These are phyloP conservation scores for Erannis defoliaria DNA, from an alignment of 2,888 invertebrate species.

Conservation along the genomic window DNA sequence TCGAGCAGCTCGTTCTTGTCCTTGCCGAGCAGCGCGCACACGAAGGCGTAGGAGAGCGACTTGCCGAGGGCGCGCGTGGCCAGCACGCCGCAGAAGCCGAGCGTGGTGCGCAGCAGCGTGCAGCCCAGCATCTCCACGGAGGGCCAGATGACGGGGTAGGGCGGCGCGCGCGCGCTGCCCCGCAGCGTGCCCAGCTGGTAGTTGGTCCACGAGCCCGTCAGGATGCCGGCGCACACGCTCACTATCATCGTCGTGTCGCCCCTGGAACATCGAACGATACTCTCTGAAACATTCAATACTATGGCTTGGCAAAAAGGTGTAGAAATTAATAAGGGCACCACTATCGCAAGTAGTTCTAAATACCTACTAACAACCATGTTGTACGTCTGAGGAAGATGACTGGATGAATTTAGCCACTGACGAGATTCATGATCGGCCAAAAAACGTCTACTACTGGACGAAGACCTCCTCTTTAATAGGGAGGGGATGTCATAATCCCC, in stretches of 20 bases:
- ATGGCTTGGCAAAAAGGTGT: too few species aligned
- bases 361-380: too few species aligned
- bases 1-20: conserved; percentile 89
- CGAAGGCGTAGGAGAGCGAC: conserved; percentile 88
- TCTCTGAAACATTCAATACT: too few species aligned
- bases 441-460: too few species aligned
- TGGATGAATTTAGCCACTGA: too few species aligned
- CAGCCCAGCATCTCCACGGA: conserved; percentile 90
- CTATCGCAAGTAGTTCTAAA: too few species aligned
- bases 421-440: too few species aligned
- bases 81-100: conserved; percentile 92
- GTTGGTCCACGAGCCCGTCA: conserved; percentile 94
- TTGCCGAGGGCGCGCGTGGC: conserved; percentile 90
- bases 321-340: too few species aligned
- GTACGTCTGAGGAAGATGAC: too few species aligned
- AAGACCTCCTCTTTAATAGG: too few species aligned
- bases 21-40: conserved; percentile 90
- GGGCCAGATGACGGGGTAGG: conserved; percentile 93
- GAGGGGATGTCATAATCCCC: too few species aligned
- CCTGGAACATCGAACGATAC: conserved; percentile 75
- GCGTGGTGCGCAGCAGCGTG: conserved; percentile 89
- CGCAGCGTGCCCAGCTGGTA: conserved; percentile 91
- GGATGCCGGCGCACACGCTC: conserved; percentile 92
- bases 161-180: conserved; percentile 88
- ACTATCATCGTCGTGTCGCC: conserved; percentile 96